phyloP scores from a whole-genome alignment of 2,797 vertebrate species.

The Champsocephalus gunnari region DNA sequence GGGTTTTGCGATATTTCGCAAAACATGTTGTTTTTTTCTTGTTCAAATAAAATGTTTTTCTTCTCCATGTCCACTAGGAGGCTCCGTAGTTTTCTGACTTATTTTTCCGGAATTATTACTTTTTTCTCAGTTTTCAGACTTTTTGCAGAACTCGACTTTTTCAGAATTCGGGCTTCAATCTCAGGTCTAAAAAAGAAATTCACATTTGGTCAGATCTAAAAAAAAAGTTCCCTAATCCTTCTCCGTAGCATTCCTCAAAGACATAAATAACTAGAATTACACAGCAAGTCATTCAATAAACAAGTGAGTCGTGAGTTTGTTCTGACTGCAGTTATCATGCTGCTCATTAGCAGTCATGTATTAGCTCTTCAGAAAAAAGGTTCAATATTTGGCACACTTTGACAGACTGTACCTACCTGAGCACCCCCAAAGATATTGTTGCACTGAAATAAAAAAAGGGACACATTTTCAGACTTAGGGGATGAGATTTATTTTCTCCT shows the following conservation, averaged over 20 bases:
- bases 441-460: constrained; percentile 90
- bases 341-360: constrained; percentile 47
- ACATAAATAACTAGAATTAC: constrained; percentile 14
- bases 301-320: neutral
- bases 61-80: too few species aligned
- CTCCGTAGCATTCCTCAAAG: neutral
- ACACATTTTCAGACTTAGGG: constrained; percentile 63
- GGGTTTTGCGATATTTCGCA: too few species aligned
- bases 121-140: too few species aligned
- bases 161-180: too few species aligned
- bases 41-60: too few species aligned
- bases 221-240: too few species aligned
- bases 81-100: too few species aligned
- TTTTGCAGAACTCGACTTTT: too few species aligned
- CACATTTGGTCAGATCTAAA: too few species aligned
- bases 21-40: too few species aligned
- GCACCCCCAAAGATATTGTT: constrained; percentile 96
- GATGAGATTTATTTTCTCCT: constrained; percentile 6
- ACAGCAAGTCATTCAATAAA: constrained; percentile 27
- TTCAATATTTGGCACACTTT: constrained; percentile 47
- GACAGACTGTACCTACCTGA: constrained; percentile 89
- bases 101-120: too few species aligned
- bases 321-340: constrained; percentile 20
- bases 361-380: constrained; percentile 66
- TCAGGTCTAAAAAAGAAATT: too few species aligned